Base-by-base conservation (phyloP, 2,888 invertebrate species). In the Cerastoderma edule region DNA sequence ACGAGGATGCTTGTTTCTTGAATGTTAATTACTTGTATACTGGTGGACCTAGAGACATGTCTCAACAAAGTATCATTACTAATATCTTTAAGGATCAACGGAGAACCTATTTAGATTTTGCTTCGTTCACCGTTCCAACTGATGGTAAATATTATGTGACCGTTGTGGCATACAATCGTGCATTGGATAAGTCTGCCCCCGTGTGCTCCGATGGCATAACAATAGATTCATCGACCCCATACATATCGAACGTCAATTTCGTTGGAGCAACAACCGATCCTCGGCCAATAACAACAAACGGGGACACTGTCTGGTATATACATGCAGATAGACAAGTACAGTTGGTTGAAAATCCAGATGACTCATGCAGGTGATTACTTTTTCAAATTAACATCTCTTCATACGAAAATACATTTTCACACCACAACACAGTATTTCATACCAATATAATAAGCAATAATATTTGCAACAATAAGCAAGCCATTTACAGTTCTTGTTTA, bases 181-280 rank as follows among this genome's bases (percentile, higher is more conserved):
- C 85, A 6, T 44, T 80, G 22, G 76, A 76, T 24, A 56, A 70
- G 27, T 85, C 84, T 10, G 63, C 35, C 2, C 75, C 84, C 0
- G 84, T 84, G 19, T 86, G 86, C 56, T 85, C 85, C 16, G 84
- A 86, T 65, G 85, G 86, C 30, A 74, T 86, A 2, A 72, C 67
- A 5, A 50, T 85, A 46, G 82, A 82, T 56, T 44, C 69, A 19
- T 66, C 72, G 24, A 35, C 57, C 5, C 83, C 84, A 30, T 35
- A 30, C 1, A 65, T 85, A 27, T 60, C 27, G 6, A 73, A 79
- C 16, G 57, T 85, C n/a, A 63, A 64, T 19, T 69, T 87, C 22
- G 53, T 67, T 8, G 74, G 69, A 16, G 72, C 73, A 28, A 50
- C 65, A 24, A 72, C 82, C 24, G 53, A 64, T 10, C 63, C 53